Evolutionary conservation across 2,113 vertebrate genomes (phyloP).

Genomic region (Halichoeres trimaculatus): DNA sequence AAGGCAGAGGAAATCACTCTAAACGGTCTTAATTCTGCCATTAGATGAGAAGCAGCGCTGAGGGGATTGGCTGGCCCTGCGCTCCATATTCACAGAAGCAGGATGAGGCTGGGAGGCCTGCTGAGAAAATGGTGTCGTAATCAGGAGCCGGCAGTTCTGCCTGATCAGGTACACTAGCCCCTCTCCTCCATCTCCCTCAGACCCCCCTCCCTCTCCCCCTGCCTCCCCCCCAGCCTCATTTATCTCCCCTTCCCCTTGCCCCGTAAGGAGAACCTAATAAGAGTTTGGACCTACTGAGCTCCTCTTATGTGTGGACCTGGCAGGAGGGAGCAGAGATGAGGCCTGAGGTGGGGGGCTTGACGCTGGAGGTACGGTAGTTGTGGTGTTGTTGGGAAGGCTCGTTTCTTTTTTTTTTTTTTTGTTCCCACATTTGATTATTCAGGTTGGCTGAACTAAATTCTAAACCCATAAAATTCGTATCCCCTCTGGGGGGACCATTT

Average conservation of each 20-base stretch:
- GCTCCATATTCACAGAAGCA: constrained; percentile 95
- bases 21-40: constrained; percentile 99
- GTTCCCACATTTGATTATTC: constrained; percentile 94
- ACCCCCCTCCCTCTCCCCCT: constrained; percentile 57
- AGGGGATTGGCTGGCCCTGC: constrained; percentile 91
- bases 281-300: constrained; percentile 81
- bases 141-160: constrained; percentile 96
- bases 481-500: constrained; percentile 87
- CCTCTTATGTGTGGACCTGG: constrained; percentile 79
- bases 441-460: constrained; percentile 91
- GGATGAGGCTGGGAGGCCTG: constrained; percentile 94
- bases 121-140: constrained; percentile 99
- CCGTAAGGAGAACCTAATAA: constrained; percentile 93
- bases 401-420: constrained; percentile 79
- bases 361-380: constrained; percentile 73
- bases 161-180: constrained; percentile 90
- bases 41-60: constrained; percentile 90
- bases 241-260: constrained; percentile 66
- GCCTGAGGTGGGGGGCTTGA: constrained; percentile 70
- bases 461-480: constrained; percentile 90
- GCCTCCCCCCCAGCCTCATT: constrained; percentile 59
- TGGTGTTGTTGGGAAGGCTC: constrained; percentile 38
- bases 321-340: constrained; percentile 79
- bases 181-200: constrained; percentile 62
- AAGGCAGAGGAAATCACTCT: constrained; percentile 92